Evolutionary conservation across 2,888 invertebrate species (phyloP).

Genomic region (Scaptomyza parva): DNA sequence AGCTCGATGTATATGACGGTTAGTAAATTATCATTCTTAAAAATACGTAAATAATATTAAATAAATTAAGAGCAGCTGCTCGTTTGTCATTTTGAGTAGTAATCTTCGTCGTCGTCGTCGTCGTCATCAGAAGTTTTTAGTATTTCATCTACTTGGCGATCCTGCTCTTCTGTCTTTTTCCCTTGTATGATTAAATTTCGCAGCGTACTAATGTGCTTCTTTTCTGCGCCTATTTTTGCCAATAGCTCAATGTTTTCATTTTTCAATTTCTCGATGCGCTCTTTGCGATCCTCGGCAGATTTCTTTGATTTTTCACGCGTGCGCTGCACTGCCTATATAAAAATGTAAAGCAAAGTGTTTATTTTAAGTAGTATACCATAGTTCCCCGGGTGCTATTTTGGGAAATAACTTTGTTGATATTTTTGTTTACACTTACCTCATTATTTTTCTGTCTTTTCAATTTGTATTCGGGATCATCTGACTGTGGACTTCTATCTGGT

Average conservation of each 20-base stretch:
- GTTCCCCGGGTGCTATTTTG: conserved; percentile 57
- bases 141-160: conserved; percentile 74
- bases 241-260: conserved; percentile 74
- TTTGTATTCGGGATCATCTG: conserved; percentile 77
- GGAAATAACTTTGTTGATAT: conserved; percentile 49
- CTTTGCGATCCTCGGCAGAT: conserved; percentile 81
- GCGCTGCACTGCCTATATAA: conserved; percentile 82
- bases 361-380: conserved; percentile 30
- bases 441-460: conserved; percentile 84
- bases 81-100: conserved; percentile 65
- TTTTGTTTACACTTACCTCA: conserved; percentile 71
- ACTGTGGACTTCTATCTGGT: conserved; percentile 65
- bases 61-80: conserved; percentile 64
- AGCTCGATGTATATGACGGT: conserved; percentile 84
- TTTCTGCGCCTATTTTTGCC: conserved; percentile 72
- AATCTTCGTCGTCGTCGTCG: conserved; percentile 64
- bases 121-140: conserved; percentile 69
- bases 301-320: conserved; percentile 83
- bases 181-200: conserved; percentile 76
- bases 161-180: conserved; percentile 67
- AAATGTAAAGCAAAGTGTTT: conserved; percentile 24
- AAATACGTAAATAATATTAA: conserved; percentile 72
- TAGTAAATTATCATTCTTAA: conserved; percentile 53
- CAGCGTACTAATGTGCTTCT: conserved; percentile 73
- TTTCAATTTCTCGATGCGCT: conserved; percentile 78